Evolutionary conservation across 2,113 vertebrate genomes (phyloP).

Genomic region (Acanthochromis polyacanthus): DNA sequence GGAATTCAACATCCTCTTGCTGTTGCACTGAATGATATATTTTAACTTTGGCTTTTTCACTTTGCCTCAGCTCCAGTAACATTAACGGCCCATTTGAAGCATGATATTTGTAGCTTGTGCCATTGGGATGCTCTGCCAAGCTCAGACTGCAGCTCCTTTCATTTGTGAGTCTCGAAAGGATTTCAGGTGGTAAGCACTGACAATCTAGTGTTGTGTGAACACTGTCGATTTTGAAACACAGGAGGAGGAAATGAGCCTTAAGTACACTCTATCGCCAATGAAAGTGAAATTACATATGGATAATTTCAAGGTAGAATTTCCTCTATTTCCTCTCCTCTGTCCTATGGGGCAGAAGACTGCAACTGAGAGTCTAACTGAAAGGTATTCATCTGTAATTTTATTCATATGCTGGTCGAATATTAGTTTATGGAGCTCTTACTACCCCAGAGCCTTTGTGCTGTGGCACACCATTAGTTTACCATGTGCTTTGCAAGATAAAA

Average conservation of each 20-base stretch:
- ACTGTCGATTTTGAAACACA: neutral
- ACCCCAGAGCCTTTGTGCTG: constrained; percentile 38
- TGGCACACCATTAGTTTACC: constrained; percentile 42
- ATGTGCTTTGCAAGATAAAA: constrained; percentile 53
- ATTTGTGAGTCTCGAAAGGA: constrained; percentile 33
- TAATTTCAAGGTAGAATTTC: constrained; percentile 25
- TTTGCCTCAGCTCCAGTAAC: constrained; percentile 15
- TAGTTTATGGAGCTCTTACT: constrained; percentile 38
- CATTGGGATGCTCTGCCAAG: constrained; percentile 39
- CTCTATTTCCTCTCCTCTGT: constrained; percentile 11
- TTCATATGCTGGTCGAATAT: constrained; percentile 44
- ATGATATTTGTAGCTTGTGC: constrained; percentile 26
- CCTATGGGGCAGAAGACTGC: neutral
- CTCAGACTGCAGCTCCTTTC: constrained; percentile 37
- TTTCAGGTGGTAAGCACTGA: constrained; percentile 39
- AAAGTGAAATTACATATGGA: constrained; percentile 30
- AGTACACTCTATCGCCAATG: neutral
- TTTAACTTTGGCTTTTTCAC: constrained; percentile 21
- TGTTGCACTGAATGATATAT: constrained; percentile 23
- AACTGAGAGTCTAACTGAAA: constrained; percentile 31
- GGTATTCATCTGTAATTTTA: constrained; percentile 44
- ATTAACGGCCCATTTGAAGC: constrained; percentile 47
- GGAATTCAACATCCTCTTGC: constrained; percentile 13
- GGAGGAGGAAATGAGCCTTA: constrained; percentile 21
- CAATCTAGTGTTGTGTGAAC: constrained; percentile 18